Base-by-base conservation (phyloP, 2,113 vertebrate genomes). In the Oncorhynchus tshawytscha region DNA sequence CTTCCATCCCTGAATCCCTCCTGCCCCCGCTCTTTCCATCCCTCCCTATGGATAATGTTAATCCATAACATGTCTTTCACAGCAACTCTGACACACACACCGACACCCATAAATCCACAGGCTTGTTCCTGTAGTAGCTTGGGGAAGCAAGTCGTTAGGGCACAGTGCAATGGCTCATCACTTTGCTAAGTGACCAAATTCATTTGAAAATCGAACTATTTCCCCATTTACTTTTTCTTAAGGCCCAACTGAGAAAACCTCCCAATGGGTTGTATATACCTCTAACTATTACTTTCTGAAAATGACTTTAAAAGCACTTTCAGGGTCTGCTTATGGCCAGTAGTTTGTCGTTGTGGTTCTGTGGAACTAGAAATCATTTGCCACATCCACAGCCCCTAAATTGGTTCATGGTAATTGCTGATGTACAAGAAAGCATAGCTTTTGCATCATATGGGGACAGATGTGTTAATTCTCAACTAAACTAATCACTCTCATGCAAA, bases 141-240 rank as follows among this genome's bases (percentile, higher is more conserved):
- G 65, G 84, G 70, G 78, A 83, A 75, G 77, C 71, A 54, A 68
- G 81, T 83, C 66, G 3, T 85, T 82, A 74, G n/a, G 3, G 49
- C 84, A 1, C 74, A 7, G 16, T 1, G 57, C 16, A 73, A 72
- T 34, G 54, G 29, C 74, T 86, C 73, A 59, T 70, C 25, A 29
- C 83, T 83, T 65, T 2, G 1, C 80, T 76, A 84, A 82, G 78
- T 81, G 82, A 72, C 79, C 80, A 82, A 78, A 86, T 76, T 83
- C 71, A 77, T 78, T 77, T 12, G 4, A 57, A 67, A 74, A 29
- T 31, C 51, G 8, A 77, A 82, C 34, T 62, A 8, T 69, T 74
- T 60, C 67, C 70, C 27, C 67, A n/a, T 78, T 75, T 60, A 66
- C 51, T 54, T 77, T 24, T 24, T 80, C 39, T 72, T 57, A 51